A percentile compares a stretch with the other conserved stretches of the same genome.
Conservation (phyloP, 2,888 invertebrate species). For the Ligdia adustata region DNA sequence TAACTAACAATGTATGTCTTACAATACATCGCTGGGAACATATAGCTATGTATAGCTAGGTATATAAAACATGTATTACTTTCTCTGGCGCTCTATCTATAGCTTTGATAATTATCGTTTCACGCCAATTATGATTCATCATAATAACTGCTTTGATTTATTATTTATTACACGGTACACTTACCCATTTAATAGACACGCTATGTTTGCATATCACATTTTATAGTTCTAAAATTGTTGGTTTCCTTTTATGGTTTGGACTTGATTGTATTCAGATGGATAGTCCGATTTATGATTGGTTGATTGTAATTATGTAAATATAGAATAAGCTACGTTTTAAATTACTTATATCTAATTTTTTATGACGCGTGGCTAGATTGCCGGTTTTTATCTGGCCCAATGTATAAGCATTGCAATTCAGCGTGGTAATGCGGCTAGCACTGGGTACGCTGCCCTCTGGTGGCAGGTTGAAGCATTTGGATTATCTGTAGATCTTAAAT, state of each 20-base stretch:
- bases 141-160: conserved; percentile 23
- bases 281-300: too few species aligned
- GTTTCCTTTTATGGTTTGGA: background rate
- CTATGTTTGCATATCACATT: conserved; percentile 21
- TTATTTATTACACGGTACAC: conserved; percentile 28
- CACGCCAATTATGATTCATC: conserved; percentile 18
- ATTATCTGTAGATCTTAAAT: too few species aligned
- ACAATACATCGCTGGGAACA: conserved; percentile 21
- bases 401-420: too few species aligned
- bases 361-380: too few species aligned
- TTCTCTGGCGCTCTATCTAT: conserved; percentile 31
- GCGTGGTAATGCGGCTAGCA: too few species aligned
- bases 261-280: conserved; percentile 1
- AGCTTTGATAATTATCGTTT: conserved; percentile 18
- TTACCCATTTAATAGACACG: conserved; percentile 28
- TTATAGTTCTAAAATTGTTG: conserved; percentile 2
- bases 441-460: too few species aligned
- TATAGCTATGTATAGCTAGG: conserved; percentile 17
- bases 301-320: too few species aligned
- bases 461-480: too few species aligned
- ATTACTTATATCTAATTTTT: too few species aligned
- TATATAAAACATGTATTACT: conserved; percentile 14
- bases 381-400: too few species aligned
- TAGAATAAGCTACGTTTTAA: too few species aligned
- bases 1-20: conserved; percentile 12